A percentile compares a stretch with the other conserved stretches of the same genome.
Evolutionary conservation across 2,888 invertebrate species (phyloP).

Genomic region (Erebia epiphron): DNA sequence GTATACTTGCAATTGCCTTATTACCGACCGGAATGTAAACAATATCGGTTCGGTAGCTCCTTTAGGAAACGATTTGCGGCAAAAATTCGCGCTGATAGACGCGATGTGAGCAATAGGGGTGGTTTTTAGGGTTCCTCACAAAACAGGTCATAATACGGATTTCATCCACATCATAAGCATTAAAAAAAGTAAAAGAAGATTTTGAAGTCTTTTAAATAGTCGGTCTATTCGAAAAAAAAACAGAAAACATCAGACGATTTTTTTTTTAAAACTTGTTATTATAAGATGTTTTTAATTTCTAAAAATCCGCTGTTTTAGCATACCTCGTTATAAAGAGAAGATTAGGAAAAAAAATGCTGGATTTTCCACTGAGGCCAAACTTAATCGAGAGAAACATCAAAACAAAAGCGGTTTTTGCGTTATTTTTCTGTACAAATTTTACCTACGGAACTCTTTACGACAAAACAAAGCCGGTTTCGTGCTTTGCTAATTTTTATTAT

Average conservation of each 20-base stretch:
- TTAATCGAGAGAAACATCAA: too few species aligned
- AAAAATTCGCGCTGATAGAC: slow-evolving; percentile 71
- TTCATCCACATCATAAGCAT: too few species aligned
- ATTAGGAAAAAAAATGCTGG: too few species aligned
- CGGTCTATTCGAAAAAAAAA: too few species aligned
- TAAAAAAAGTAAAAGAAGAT: too few species aligned
- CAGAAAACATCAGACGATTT: too few species aligned
- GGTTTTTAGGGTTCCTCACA: slow-evolving; percentile 50
- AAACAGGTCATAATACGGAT: not conserved
- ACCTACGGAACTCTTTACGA: slow-evolving; percentile 14
- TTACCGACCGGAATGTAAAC: slow-evolving; percentile 67
- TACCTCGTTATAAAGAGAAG: too few species aligned
- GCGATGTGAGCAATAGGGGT: slow-evolving; percentile 75
- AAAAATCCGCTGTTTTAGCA: too few species aligned
- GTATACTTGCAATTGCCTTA: slow-evolving; percentile 59
- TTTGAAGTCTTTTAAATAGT: too few species aligned
- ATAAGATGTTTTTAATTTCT: too few species aligned
- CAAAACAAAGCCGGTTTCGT: not conserved
- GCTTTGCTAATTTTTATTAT: slow-evolving; percentile 43
- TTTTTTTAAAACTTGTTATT: too few species aligned
- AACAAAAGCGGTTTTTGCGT: not conserved
- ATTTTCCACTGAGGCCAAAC: not conserved
- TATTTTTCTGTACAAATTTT: not conserved
- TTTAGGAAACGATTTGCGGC: slow-evolving; percentile 74
- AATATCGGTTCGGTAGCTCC: slow-evolving; percentile 70